Base-by-base conservation (phyloP, 1,140 invertebrate species). In the Panulirus ornatus region DNA sequence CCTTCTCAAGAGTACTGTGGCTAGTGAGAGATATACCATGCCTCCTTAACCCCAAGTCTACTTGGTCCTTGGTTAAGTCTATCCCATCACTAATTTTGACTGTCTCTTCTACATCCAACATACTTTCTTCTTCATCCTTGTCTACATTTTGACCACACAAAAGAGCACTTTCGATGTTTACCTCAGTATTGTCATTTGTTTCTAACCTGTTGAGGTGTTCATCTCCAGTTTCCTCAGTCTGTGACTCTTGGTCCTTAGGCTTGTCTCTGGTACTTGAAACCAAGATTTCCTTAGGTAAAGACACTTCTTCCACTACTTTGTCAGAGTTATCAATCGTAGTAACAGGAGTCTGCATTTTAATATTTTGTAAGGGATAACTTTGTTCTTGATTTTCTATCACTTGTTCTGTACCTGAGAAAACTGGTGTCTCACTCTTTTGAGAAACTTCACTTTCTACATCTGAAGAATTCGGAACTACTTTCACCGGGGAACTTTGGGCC, bases 221-320 rank as follows among this genome's bases (percentile, higher is more conserved):
- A 38, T 83, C 79, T 38, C 70, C 88, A n/a, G 40, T 66, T 66
- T 89, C 88, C 47, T 89, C 88, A 44, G 88, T 89, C 40, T 89
- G 88, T 58, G 88, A 89, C 51, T 89, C 88, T 51, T 89, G 63
- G 36, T 89, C 70, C 42, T 47, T 73, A 6, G 88, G 88, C 22
- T 75, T 27, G 22, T 89, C 79, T 58, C 70, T 89, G 36, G 71
- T 58, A 73, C 47, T 79, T 42, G 85, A 19, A 42, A 75, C 42
- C 0, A 54, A 75, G 30, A 83, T 75, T 58, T 75, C 81, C 34
- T 76, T 73, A 6, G 83, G 70, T 30, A 85, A 66, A 6, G 70
- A 51, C 14, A 85, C n/a, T 34, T 66, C 44, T 40, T 75, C 83
- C 8, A 19, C 83, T 27, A 38, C 44, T 27, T 51, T 27, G 14